A percentile compares a stretch with the other conserved stretches of the same genome.
phyloP scores from a whole-genome alignment of 2,113 vertebrate genomes.

The Hemibagrus wyckioides region DNA sequence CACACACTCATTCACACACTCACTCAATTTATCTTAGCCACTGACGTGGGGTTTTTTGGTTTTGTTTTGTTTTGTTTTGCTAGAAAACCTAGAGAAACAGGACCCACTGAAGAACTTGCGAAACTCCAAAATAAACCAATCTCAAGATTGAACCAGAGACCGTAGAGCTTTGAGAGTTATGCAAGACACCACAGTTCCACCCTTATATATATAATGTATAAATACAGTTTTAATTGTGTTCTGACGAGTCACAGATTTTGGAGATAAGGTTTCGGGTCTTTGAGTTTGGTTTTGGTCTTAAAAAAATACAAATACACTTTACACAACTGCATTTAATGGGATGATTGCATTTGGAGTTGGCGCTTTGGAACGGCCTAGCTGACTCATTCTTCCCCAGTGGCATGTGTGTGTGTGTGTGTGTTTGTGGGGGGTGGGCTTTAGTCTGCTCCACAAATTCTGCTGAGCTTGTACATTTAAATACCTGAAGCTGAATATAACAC shows the following conservation, averaged over 20 bases:
- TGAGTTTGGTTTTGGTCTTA: neutral
- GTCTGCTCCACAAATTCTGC: neutral
- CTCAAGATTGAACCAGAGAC: neutral
- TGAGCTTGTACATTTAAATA: neutral
- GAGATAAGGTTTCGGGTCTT: neutral
- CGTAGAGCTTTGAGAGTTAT: neutral
- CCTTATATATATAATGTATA: neutral
- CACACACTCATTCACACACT: neutral
- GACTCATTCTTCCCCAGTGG: slow-evolving; percentile 43
- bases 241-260: neutral
- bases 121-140: neutral
- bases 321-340: neutral
- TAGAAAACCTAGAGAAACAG: neutral
- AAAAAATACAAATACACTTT: neutral
- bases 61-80: neutral
- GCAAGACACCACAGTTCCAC: neutral
- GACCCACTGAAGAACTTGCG: neutral
- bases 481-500: neutral
- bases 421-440: neutral
- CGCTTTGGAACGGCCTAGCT: slow-evolving; percentile 41
- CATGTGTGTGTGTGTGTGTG: slow-evolving; percentile 21
- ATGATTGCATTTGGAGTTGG: slow-evolving; percentile 19
- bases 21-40: neutral
- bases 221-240: no score
- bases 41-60: no score